These are phyloP conservation scores for Halichoerus grypus DNA, from an alignment of 2,113 vertebrate species.

Conservation along the genomic window DNA sequence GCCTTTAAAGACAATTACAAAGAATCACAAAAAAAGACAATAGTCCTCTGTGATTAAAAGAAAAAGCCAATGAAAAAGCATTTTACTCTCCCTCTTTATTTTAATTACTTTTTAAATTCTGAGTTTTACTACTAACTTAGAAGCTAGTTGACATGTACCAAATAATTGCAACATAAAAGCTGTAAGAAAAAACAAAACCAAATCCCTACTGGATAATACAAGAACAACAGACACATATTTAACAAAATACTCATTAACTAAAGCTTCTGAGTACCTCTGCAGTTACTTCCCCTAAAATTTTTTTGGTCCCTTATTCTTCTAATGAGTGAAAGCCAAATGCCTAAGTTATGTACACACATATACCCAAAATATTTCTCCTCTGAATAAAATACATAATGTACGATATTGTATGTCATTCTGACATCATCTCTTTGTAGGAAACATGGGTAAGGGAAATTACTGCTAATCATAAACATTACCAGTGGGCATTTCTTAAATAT, in stretches of 20 bases:
- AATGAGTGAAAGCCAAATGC: background rate
- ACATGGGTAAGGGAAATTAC: slow-evolving; percentile 12
- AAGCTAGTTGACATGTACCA: background rate
- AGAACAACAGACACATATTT: slow-evolving; percentile 44
- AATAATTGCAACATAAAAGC: slow-evolving; percentile 45
- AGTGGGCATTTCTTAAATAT: slow-evolving; percentile 37
- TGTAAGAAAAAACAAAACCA: background rate
- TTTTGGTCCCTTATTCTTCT: background rate
- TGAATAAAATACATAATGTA: slow-evolving; percentile 27
- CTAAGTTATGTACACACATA: background rate
- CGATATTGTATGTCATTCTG: background rate
- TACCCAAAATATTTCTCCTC: slow-evolving; percentile 32
- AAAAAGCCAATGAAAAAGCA: slow-evolving; percentile 17
- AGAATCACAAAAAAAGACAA: slow-evolving; percentile 15
- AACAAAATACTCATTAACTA: slow-evolving; percentile 7
- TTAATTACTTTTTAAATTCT: slow-evolving; percentile 53
- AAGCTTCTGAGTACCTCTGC: background rate
- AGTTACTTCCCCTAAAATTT: background rate
- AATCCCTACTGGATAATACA: slow-evolving; percentile 31
- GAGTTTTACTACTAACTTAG: slow-evolving; percentile 46
- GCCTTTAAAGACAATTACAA: slow-evolving; percentile 43
- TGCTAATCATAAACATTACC: slow-evolving; percentile 1
- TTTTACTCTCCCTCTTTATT: slow-evolving; percentile 15
- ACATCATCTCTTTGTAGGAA: slow-evolving; percentile 18
- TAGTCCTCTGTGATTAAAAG: background rate